Evolutionary conservation across 2,797 vertebrate species (phyloP), one percentile per base, ranked within the genome.

Genomic region (Onychomys arenicola): DNA sequence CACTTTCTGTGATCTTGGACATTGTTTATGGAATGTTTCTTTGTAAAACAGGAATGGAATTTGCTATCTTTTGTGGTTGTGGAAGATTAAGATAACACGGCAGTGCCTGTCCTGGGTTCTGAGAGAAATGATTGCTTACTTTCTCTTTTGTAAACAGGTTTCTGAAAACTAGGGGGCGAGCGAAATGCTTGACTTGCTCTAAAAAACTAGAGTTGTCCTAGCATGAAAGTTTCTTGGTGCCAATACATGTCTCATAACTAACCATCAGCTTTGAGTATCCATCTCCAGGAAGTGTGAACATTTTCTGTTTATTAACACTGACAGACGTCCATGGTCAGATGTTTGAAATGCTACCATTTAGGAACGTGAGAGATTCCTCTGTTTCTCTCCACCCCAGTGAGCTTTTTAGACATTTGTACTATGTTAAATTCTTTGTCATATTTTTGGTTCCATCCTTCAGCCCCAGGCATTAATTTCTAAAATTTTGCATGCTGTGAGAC

Each of bases 21-120:
- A 55, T 89, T 92, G 85, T 81, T 59, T 80, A 86, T 75, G 29
- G 91, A 94, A 67, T 71, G 21, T 96, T 90, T 55, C 88, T 90
- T 94, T 76, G 17, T 89, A 83, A 95, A 78, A 76, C 69, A 55
- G 63, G 46, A 89, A 78, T 93, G 82, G 67, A 81, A 90, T 73
- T 88, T 81, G 21, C 71, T 81, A 12, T 95, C 57, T 90, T 90
- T 93, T 7, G 61, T 73, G 23, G 40, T 80, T 93, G 32, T 81
- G 16, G 46, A 81, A 96, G 78, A 94, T 61, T 82, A 57, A 89
- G 49, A 73, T 12, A 34, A 61, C 40, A 40, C 21, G 23, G 6
- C 67, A 93, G 40, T 49, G 19, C 52, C 52, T 88, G 21, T 40
- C n/a, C 81, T 92, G 52, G 37, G 46, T 75, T 92, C 43, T 92